Evolutionary conservation across 2,888 invertebrate species (phyloP).

Genomic region (Mythimna albipuncta): DNA sequence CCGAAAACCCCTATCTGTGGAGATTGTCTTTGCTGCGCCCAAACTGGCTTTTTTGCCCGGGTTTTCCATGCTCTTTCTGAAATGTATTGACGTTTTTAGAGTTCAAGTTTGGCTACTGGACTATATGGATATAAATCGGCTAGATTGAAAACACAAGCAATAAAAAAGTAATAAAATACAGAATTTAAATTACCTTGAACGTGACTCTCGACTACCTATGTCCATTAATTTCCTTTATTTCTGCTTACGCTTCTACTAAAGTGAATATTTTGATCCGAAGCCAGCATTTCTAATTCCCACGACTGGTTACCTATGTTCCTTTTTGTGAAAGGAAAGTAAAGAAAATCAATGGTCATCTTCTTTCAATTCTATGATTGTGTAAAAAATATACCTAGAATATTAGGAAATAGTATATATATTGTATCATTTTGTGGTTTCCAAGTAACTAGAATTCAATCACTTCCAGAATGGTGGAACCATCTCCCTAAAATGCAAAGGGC

Average conservation of each 20-base stretch:
- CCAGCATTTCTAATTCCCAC: not conserved
- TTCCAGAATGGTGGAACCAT: too few species aligned
- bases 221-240: not conserved
- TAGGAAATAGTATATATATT: not conserved
- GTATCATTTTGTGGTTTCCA: too few species aligned
- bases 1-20: too few species aligned
- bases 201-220: not conserved
- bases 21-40: too few species aligned
- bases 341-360: not conserved
- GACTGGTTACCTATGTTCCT: not conserved
- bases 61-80: too few species aligned
- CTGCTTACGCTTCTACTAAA: not conserved
- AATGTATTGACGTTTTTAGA: too few species aligned
- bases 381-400: too few species aligned
- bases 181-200: conserved; percentile 4
- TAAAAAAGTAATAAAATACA: conserved; percentile 15
- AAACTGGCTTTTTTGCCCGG: too few species aligned
- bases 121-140: not conserved
- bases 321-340: not conserved
- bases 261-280: not conserved
- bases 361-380: too few species aligned
- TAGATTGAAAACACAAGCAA: not conserved
- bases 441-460: too few species aligned
- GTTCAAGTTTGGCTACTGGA: not conserved
- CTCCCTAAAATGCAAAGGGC: too few species aligned